Percentiles rank a stretch among this genome's conserved stretches.
These are phyloP conservation scores for Torymus texanus DNA, from an alignment of 2,888 invertebrate species.

Conservation along the genomic window DNA sequence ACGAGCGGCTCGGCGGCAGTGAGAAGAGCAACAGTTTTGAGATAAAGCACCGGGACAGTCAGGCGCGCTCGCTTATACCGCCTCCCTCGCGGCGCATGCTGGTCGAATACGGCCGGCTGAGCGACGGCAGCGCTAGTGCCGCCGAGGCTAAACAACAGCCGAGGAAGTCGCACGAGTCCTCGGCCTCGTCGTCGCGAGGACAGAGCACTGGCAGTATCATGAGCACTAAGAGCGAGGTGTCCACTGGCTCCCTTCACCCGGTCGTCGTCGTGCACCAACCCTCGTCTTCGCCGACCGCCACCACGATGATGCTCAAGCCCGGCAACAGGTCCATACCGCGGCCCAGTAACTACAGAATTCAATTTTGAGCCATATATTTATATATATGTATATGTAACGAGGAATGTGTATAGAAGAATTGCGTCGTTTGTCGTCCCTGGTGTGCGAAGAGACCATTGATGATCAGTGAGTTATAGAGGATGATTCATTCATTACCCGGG, in stretches of 20 bases:
- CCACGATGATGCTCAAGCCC: slow-evolving; percentile 72
- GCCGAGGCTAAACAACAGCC: slow-evolving; percentile 15
- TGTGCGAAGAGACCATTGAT: too few relatives aligned
- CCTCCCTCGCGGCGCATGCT: slow-evolving; percentile 76
- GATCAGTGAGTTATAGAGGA: too few relatives aligned
- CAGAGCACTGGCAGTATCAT: slow-evolving; percentile 72
- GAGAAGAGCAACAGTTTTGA: slow-evolving; percentile 68
- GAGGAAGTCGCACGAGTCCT: slow-evolving; percentile 47
- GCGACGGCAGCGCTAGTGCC: slow-evolving; percentile 72
- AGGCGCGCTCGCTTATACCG: slow-evolving; percentile 77
- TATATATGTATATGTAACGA: too few relatives aligned
- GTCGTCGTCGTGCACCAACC: too few relatives aligned
- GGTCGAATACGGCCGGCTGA: slow-evolving; percentile 79
- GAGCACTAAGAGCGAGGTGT: slow-evolving; percentile 76
- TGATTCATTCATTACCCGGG: too few relatives aligned
- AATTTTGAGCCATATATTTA: slow-evolving; percentile 77
- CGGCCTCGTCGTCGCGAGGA: slow-evolving; percentile 63
- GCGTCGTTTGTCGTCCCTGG: too few relatives aligned
- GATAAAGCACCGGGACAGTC: slow-evolving; percentile 74
- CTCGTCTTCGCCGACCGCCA: slow-evolving; percentile 63
- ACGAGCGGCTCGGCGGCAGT: slow-evolving; percentile 80
- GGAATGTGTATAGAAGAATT: too few relatives aligned
- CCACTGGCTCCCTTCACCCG: slow-evolving; percentile 76
- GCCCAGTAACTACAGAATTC: slow-evolving; percentile 84
- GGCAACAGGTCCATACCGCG: slow-evolving; percentile 78